phyloP scores from a whole-genome alignment of 2,797 vertebrate genomes.

The Bovichtus variegatus region DNA sequence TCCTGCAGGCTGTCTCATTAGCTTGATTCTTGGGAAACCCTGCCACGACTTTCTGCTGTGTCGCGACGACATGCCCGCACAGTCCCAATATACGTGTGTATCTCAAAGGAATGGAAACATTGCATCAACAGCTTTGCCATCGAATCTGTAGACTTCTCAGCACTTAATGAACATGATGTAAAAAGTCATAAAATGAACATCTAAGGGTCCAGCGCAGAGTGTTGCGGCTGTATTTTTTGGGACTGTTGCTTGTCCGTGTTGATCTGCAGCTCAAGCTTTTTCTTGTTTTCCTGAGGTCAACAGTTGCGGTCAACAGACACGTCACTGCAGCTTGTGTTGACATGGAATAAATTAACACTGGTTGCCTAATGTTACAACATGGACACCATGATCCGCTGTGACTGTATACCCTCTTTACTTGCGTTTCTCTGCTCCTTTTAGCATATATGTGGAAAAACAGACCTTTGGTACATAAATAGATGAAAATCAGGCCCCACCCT shows the following conservation, averaged over 20 bases:
- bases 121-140: not conserved
- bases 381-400: conserved; percentile 4
- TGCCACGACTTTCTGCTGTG: conserved; percentile 32
- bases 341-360: conserved; percentile 9
- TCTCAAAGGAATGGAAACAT: not conserved
- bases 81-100: not conserved
- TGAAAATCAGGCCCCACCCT: not conserved
- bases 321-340: conserved; percentile 14
- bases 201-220: not conserved
- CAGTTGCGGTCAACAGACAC: conserved; percentile 1
- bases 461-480: not conserved
- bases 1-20: not conserved
- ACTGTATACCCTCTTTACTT: not conserved
- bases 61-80: conserved; percentile 14
- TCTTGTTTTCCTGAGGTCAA: conserved; percentile 25
- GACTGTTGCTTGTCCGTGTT: not conserved
- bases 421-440: not conserved
- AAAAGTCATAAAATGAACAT: not conserved
- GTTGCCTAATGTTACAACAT: conserved; percentile 14
- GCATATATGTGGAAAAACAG: too few relatives aligned
- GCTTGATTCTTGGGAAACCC: conserved; percentile 8
- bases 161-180: not conserved
- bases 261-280: not conserved
- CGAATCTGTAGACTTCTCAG: not conserved
- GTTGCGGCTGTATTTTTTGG: not conserved